Base-by-base conservation (phyloP, 1,140 invertebrate genomes). In the Diachasma alloeum region DNA sequence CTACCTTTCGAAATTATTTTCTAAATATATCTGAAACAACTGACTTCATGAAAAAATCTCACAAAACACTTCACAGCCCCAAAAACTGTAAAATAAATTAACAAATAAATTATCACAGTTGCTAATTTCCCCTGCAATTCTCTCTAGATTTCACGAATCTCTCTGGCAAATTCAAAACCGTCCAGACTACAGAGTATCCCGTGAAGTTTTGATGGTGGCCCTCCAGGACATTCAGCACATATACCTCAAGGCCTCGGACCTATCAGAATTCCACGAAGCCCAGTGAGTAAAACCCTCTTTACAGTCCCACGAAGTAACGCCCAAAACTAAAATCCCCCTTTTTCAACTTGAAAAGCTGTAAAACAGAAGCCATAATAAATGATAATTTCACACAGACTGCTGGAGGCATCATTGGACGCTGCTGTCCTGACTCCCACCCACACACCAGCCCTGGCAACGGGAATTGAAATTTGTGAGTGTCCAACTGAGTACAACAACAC, bases 391-490 rank as follows among this genome's bases (percentile, higher is more conserved):
- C 85, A n/a, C 82, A 96, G 95, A 68, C 86, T 96, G 36, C 88
- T 91, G 46, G 93, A 96, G 83, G 93, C 97, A 0, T 94, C 94
- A 0, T 89, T 99, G 85, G 97, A 99, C 87, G 93, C 94, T 11
- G 97, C 96, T 1, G 92, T 94, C 4, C 89, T 91, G 56, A 90
- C 92, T 0, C 87, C 91, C 24, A 93, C 90, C 69, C 92, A 89
- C 73, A 92, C 92, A 1, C 92, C 92, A 17, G 91, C 91, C 9
- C 89, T 93, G n/a, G 97, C 96, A 0, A 88, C 91, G 59, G 96
- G 97, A 1, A 93, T 99, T 8, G 98, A 99, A 89, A 90, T 94
- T 63, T 99, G 98, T 85, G 90, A 93, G n/a, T 97, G 96, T 84
- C 95, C 96, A 0, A 84, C 89, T 6, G 91, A 94, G 53, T 97